These are phyloP conservation scores for Eumacrocentrus americanus DNA, from an alignment of 2,888 invertebrate genomes.

Conservation along the genomic window DNA sequence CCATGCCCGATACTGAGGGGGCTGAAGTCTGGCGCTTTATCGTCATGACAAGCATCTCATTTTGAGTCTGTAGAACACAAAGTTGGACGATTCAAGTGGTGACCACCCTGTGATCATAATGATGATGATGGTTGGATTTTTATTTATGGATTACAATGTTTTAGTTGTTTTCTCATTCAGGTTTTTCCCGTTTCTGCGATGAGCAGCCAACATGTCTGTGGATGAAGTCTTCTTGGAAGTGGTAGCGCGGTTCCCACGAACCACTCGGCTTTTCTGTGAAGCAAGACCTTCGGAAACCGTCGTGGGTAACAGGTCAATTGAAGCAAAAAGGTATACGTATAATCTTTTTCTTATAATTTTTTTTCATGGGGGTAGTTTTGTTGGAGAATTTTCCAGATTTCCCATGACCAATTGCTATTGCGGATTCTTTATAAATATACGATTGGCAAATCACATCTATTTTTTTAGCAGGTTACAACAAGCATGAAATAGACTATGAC, in stretches of 20 bases:
- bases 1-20: slow-evolving; percentile 33
- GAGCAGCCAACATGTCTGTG: slow-evolving; percentile 36
- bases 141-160: too few species aligned
- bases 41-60: slow-evolving; percentile 55
- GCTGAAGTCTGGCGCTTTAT: too few species aligned
- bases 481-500: slow-evolving; percentile 2
- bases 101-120: too few species aligned
- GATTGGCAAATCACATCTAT: slow-evolving; percentile 20
- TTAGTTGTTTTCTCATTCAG: slow-evolving; percentile 9
- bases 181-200: slow-evolving; percentile 16
- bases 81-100: slow-evolving; percentile 28
- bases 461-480: too few species aligned
- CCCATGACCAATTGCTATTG: slow-evolving; percentile 3
- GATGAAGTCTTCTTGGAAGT: slow-evolving; percentile 49
- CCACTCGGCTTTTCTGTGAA: slow-evolving; percentile 55
- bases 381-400: not conserved
- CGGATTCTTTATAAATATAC: slow-evolving; percentile 40
- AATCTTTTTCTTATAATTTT: slow-evolving; percentile 7
- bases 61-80: slow-evolving; percentile 46
- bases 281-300: slow-evolving; percentile 26
- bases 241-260: slow-evolving; percentile 55
- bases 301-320: too few species aligned
- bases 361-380: too few species aligned
- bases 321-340: slow-evolving; percentile 18
- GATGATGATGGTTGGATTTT: too few species aligned